Evolutionary conservation across 2,113 vertebrate species (phyloP), one percentile per base, ranked within the genome.

Genomic region (Myiozetetes cayanensis): DNA sequence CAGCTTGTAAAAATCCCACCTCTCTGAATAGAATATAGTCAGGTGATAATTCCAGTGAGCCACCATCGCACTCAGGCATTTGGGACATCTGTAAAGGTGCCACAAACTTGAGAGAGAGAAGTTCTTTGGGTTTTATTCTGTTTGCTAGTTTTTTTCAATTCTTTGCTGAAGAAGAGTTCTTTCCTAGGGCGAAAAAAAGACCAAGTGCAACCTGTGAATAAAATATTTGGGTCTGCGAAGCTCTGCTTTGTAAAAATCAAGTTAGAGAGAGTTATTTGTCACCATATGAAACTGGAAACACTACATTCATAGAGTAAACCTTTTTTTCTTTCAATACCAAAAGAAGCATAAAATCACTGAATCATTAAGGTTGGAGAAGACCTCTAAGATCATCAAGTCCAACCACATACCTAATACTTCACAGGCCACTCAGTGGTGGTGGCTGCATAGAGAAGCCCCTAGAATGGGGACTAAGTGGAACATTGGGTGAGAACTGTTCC

Each of bases 41-140:
- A 87, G 15, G 61, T 6, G 56, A 5, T 20, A 49, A 58, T 79
- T 88, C 62, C 35, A 76, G 10, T 31, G 27, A 88, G 44, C 6
- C 12, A 61, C 2, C 23, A 25, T n/a, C 1, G 2, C 44, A 8
- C 8, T 22, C 13, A 41, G 24, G 5, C n/a, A 76, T 61, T 92
- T 56, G n/a, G 16, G 4, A 1, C 22, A 77, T 18, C 15, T 58
- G 27, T 65, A 17, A 95, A 83, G 80, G 49, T 37, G 9, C 2
- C 19, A 16, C 13, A 50, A 4, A 4, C 47, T 13, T 84, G 8
- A 11, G 7, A 4, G 31, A 47, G 28, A 49, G 5, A 12, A 8
- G 19, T 4, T 35, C 2, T 33, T 56, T 3, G 2, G 25, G 1
- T 1, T 6, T 50, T 35, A 50, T 52, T 16, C 10, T 30, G 9